Evolutionary conservation across 2,113 vertebrate species (phyloP), one percentile per base, ranked within the genome.

Genomic region (Camelus dromedarius): DNA sequence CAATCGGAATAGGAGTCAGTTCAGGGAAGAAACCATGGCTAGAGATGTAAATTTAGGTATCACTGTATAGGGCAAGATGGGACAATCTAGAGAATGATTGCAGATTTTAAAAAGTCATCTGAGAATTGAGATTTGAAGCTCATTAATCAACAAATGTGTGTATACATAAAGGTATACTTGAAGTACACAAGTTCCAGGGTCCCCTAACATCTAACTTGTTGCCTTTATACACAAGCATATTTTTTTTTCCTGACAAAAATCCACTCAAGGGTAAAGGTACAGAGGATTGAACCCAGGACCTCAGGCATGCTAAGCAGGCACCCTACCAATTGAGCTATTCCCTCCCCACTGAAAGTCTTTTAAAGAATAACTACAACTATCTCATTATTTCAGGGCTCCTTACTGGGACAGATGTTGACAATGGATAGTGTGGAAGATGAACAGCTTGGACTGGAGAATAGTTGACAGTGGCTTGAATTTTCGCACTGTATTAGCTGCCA

Each of bases 191-290:
- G 76, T 76, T 84, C 24, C 60, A 90, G 76, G 89, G 5, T 15
- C 56, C n/a, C 10, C 28, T 28, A 38, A 4, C 38, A 42, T 52
- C 54, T 32, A 62, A 67, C 38, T 69, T 79, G 1, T 32, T 83
- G 62, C 26, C 28, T 76, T 86, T 64, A 91, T 62, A 50, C 64
- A 91, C 26, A 77, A 70, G 62, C 42, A 19, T 91, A 62, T 54
- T 28, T 95, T 56, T 91, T 56, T 91, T 83, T 75, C n/a, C 58
- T 66, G 56, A 85, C 26, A 91, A 77, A 84, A 76, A 42, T 5
- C 38, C 38, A 42, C 38, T 42, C 38, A 42, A 42, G 38, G 38
- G 38, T 42, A 42, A 42, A 42, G 38, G 38, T 42, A 42, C 38
- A 4, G 38, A 42, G 38, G 38, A 42, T 42, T 42, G 38, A 42